Evolutionary conservation across 2,113 vertebrate species (phyloP), one percentile per base, ranked within the genome.

Genomic region (Petroica traversi): DNA sequence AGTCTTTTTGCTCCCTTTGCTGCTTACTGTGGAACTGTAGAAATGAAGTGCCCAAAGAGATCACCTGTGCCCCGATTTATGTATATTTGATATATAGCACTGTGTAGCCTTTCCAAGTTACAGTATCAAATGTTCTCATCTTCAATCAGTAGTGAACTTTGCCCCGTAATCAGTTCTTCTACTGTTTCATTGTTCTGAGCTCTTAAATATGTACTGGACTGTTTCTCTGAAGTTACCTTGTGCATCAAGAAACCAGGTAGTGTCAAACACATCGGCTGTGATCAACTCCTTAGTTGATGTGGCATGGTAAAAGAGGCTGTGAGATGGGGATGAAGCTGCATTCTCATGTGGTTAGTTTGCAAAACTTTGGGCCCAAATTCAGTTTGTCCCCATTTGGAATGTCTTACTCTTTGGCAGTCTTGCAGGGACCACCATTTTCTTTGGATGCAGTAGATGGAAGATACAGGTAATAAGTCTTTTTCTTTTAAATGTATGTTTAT

Each of bases 11-110:
- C 31, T 88, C 8, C 26, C 62, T 92, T 79, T 76, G 10, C 29
- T 80, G 11, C 33, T 80, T 69, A 54, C 29, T 5, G 8, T 36
- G 20, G 19, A 73, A 55, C 2, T 79, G n/a, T 45, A 66, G 41
- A 83, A 89, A 66, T 49, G 23, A 48, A 28, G 8, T 40, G 52
- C 26, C 28, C 23, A 16, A 54, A 69, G 40, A 54, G 26, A 43
- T n/a, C 12, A 22, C 12, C 41, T 11, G 12, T 74, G 17, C 48
- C 43, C 9, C 0, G 0, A 8, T 22, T 62, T 2, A 1, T 18
- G 4, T 43, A 1, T 49, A 17, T 34, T 73, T 69, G 29, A 28
- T 51, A 8, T 13, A 43, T 63, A 46, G 9, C 34, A 2, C 22
- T 57, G 18, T 29, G 12, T 71, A 75, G 40, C 22, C 31, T 85